Evolutionary conservation across 2,113 vertebrate genomes (phyloP), one percentile per base, ranked within the genome.

Genomic region (Montifringilla adamsi): DNA sequence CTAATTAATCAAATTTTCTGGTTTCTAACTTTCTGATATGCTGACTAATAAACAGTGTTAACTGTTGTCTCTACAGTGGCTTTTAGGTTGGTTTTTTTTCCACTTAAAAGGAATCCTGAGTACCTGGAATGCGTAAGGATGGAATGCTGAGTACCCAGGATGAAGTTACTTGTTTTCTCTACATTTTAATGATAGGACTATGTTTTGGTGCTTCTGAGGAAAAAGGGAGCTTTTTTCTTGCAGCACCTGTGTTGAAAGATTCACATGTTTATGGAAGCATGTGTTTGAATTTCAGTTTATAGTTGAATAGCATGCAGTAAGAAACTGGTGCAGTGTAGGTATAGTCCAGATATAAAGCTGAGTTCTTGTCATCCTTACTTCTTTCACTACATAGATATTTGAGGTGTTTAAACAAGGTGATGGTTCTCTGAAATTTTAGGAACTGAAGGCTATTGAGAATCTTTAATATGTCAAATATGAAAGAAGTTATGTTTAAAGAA

Each of bases 181-280:
- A 44, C 53, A 37, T 84, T 96, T 96, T 95, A 81, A 64, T 87
- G 63, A 62, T 82, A 87, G 68, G 75, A 80, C 33, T 35, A 5
- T 91, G 96, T 95, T 91, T 92, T 63, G 28, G 68, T 77, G 21
- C 83, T 94, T 90, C 74, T 58, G 68, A 94, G 74, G 83, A 90
- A 94, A 47, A 56, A 43, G 46, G 39, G 73, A 76, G 39, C 60
- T 96, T 81, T 37, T 37, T 37, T 37, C 82, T 93, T 95, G 73
- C 78, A 94, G 50, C 56, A 66, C 70, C 77, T 77, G 55, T 9
- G 33, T 85, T 94, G 59, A 86, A 95, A 94, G 78, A 91, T 80
- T 79, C 28, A 52, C 30, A 64, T 93, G 59, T 93, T 60, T 96
- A 37, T 81, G 39, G 28, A 84, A 67, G 10, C 11, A 3, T 70